Evolutionary conservation across 2,888 invertebrate genomes (phyloP), one percentile per base, ranked within the genome.

Genomic region (Erebia aethiops): DNA sequence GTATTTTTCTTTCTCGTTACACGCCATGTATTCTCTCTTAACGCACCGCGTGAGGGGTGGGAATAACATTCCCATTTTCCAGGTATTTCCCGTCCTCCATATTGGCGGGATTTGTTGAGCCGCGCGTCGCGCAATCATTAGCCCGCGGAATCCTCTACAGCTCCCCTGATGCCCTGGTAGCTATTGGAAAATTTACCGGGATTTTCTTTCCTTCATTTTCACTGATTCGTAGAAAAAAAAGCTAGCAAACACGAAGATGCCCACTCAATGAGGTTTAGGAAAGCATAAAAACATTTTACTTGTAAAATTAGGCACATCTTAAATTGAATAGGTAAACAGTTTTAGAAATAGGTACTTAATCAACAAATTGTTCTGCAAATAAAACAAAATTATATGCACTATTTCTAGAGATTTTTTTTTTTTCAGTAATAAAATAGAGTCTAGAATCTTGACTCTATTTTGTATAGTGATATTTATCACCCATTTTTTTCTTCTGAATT

Each of bases 1-100:
- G 70, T 71, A 73, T 76, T 82, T 82, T 80, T 79, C 77, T 76
- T 72, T 76, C 80, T 79, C 81, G 82, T 81, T 81, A 80, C 83
- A 80, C 80, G 75, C 81, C 79, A 79, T 81, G 80, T 80, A 80
- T 80, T 76, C 76, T 72, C 72, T 71, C 74, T 78, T 76, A 80
- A 77, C 74, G 76, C 71, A 74, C 68, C 74, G 73, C 74, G 73
- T 74, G 68, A 72, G 74, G 80, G 76, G 75, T 78, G 83, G 81
- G 82, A 83, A 84, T 84, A 86, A 84, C 86, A 84, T 84, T 85
- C 86, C 85, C 83, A 90, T 91, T 91, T 92, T 87, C 89, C 90
- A 91, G 90, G 91, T 91, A 91, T 90, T 90, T 90, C 85, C 88
- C 88, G 85, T 87, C 84, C 88, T 88, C 89, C 88, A 88, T 92